Evolutionary conservation across 2,113 vertebrate species (phyloP).

Genomic region (Copsychus sechellarum): DNA sequence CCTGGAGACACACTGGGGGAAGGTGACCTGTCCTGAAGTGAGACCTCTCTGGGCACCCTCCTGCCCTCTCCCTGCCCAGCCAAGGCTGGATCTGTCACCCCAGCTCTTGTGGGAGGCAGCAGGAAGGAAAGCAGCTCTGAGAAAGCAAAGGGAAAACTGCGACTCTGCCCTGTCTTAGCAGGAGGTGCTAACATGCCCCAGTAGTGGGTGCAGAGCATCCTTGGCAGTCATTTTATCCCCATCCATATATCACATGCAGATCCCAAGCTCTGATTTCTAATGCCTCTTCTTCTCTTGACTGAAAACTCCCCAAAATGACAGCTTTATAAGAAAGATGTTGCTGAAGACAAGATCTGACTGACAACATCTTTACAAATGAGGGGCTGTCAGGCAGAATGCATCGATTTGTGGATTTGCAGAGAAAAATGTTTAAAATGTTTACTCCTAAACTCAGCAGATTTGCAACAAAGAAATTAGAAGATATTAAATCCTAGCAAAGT

Average conservation of each 20-base stretch:
- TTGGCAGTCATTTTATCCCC: not conserved
- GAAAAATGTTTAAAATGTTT: not conserved
- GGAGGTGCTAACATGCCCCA: not conserved
- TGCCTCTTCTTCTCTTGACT: not conserved
- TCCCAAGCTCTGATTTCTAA: not conserved
- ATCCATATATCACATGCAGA: not conserved
- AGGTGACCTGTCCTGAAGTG: not conserved
- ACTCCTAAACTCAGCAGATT: not conserved
- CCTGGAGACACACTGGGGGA: not conserved
- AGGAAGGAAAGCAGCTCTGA: not conserved
- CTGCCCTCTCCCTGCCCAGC: not conserved
- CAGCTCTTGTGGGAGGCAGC: not conserved
- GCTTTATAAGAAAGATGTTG: not conserved
- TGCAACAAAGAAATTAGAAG: not conserved
- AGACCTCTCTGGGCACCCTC: accelerated
- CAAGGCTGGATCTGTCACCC: too few species aligned
- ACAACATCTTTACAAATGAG: not conserved
- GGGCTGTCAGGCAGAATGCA: not conserved
- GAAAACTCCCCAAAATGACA: not conserved
- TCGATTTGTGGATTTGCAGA: not conserved
- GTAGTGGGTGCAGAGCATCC: accelerated
- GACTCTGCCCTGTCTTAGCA: not conserved
- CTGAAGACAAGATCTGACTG: not conserved
- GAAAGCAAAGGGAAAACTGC: not conserved
- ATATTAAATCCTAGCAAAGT: not conserved